phyloP scores from a whole-genome alignment of 2,797 vertebrate species.

The Cossypha niveicapilla region DNA sequence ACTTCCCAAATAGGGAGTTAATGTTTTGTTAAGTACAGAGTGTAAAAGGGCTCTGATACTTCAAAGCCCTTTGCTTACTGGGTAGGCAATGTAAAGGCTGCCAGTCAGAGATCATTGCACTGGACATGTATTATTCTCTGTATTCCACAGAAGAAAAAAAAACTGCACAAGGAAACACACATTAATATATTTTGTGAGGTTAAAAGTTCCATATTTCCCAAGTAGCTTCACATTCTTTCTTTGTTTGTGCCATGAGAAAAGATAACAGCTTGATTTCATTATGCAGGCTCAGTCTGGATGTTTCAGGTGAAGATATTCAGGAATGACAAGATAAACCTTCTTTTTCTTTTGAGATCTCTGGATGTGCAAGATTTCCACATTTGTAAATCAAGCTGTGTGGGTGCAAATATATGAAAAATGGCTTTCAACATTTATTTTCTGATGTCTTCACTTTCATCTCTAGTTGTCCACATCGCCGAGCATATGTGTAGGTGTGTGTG shows the following conservation, averaged over 20 bases:
- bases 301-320: background rate
- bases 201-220: background rate
- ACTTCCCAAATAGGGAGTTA: background rate
- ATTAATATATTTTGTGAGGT: background rate
- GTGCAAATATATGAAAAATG: background rate
- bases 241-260: background rate
- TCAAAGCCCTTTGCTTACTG: background rate
- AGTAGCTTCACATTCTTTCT: background rate
- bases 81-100: background rate
- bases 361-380: background rate
- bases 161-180: background rate
- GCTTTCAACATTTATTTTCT: background rate
- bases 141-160: background rate
- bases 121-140: background rate
- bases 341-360: background rate
- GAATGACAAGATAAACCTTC: background rate
- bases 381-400: background rate
- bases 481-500: background rate
- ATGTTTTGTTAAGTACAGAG: background rate
- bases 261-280: background rate
- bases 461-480: accelerated
- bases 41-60: background rate
- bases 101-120: background rate
- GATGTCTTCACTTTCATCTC: background rate
- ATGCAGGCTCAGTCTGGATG: background rate